A percentile compares a stretch with the other conserved stretches of the same genome.
Evolutionary conservation across 2,113 vertebrate species (phyloP).

Genomic region (Odontophorus gujanensis): DNA sequence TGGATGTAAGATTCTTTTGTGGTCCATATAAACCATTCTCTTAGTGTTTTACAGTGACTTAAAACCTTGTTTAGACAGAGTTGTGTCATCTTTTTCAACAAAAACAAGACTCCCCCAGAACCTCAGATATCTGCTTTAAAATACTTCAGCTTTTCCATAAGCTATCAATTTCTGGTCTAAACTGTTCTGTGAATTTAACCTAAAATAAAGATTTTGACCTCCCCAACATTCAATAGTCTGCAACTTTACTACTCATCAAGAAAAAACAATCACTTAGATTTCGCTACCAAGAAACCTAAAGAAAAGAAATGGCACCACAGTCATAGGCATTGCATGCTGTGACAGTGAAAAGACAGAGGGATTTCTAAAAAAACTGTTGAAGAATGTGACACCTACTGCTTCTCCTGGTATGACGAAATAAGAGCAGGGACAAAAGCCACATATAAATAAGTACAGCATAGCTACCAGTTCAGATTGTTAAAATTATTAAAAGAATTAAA

Average conservation of each 20-base stretch:
- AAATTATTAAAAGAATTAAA: neutral
- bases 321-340: neutral
- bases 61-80: neutral
- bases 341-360: neutral
- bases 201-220: neutral
- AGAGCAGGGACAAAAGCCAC: neutral
- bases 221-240: neutral
- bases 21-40: neutral
- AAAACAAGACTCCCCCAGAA: neutral
- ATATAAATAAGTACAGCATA: neutral
- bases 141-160: neutral
- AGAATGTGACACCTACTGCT: neutral
- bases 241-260: neutral
- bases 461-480: neutral
- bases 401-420: neutral
- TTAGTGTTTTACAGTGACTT: neutral
- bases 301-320: neutral
- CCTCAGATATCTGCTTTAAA: neutral
- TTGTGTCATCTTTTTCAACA: neutral
- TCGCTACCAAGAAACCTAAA: conserved; percentile 10
- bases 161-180: neutral
- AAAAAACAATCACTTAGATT: neutral
- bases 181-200: neutral
- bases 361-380: neutral
- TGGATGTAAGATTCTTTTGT: neutral